Evolutionary conservation across 2,113 vertebrate species (phyloP).

Genomic region (Protobothrops flavoviridis): DNA sequence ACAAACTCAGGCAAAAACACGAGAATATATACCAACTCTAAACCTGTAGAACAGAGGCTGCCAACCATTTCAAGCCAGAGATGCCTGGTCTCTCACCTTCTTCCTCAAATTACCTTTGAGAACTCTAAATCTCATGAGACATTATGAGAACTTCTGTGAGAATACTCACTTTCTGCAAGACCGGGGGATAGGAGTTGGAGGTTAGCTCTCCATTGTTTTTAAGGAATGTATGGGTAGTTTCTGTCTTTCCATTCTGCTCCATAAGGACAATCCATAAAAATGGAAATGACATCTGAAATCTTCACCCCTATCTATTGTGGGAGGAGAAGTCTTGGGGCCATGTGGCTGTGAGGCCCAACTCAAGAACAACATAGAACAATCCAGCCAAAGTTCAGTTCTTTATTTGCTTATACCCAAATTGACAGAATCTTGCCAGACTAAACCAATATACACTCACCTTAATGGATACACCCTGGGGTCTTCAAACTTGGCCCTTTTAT

Average conservation of each 20-base stretch:
- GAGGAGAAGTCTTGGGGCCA: neutral
- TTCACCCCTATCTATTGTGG: neutral
- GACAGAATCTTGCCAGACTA: neutral
- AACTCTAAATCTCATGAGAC: neutral
- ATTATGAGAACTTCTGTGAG: neutral
- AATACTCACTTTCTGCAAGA: neutral
- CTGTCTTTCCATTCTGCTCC: neutral
- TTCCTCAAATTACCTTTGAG: neutral
- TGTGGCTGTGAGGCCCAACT: neutral
- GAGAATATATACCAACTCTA: neutral
- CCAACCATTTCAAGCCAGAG: neutral
- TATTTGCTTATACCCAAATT: neutral
- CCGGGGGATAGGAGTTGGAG: neutral
- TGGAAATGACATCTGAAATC: neutral
- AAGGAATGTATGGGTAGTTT: neutral
- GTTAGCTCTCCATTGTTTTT: neutral
- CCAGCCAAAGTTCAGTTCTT: neutral
- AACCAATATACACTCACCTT: neutral
- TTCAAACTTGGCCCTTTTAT: no score
- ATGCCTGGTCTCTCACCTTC: neutral
- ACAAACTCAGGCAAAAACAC: neutral
- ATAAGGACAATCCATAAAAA: neutral
- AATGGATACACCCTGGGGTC: no score
- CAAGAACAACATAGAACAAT: neutral
- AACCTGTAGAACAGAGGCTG: neutral